Percentiles rank a stretch among this genome's conserved stretches.
Conservation (phyloP, 2,113 vertebrate genomes). For the Dasypus novemcinctus region DNA sequence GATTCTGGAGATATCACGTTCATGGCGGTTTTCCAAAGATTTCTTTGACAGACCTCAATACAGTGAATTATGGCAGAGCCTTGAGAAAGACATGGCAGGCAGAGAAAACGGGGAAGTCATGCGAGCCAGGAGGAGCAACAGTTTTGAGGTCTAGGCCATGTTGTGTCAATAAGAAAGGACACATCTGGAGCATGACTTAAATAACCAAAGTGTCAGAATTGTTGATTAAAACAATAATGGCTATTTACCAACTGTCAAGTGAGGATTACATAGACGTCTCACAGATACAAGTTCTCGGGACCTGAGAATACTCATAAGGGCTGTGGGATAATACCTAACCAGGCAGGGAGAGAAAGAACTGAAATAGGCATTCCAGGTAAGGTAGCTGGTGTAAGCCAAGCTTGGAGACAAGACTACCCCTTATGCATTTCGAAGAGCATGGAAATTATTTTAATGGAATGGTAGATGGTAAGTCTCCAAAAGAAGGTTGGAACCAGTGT, state of each 20-base stretch:
- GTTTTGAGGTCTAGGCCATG: background rate
- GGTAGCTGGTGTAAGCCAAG: background rate
- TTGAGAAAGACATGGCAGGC: background rate
- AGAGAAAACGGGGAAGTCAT: background rate
- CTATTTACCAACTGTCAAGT: background rate
- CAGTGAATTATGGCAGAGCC: background rate
- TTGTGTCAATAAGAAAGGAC: background rate
- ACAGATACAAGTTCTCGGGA: background rate
- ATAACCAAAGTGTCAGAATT: background rate
- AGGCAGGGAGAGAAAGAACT: background rate
- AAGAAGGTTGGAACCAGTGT: background rate
- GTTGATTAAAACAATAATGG: background rate
- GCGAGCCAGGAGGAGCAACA: background rate
- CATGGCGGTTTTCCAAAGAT: background rate
- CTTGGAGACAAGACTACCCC: background rate
- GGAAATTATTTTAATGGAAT: background rate
- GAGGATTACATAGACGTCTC: background rate
- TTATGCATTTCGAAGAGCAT: background rate
- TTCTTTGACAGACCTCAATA: background rate
- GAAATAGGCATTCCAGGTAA: background rate
- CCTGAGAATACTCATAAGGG: background rate
- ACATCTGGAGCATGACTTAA: background rate
- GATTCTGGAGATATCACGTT: background rate
- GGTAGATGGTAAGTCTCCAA: background rate
- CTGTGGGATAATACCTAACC: background rate